Evolutionary conservation across 92 coral and sea anemone genomes (phyloP), one percentile per base, ranked within the genome.

Genomic region (Heliopora coerulea): DNA sequence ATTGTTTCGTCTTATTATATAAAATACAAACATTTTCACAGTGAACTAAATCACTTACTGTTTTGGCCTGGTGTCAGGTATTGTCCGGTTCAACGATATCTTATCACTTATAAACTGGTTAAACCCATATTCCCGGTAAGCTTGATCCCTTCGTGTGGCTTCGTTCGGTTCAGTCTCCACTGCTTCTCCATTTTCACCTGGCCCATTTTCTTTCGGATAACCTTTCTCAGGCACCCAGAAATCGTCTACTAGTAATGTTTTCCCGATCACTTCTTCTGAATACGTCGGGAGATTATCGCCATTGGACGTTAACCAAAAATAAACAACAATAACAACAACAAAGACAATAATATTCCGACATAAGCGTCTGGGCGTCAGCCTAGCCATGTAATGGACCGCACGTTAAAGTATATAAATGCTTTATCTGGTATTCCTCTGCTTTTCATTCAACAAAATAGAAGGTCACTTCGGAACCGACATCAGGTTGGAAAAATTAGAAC

Each of bases 161-260:
- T 90, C 96, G 18, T 83, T 80, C 0, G 93, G 74, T 20, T 78
- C 80, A 10, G 89, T 93, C 33, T 90, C 80, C 17, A 93, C 92
- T 0, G 98, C 91, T 17, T 80, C 85, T 2, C 98, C 98, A 40
- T 83, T 80, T 17, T 86, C 88, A 2, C 98, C 98, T 19, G 93
- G 96, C 0, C 97, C 96, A 19, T 56, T 49, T 0, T 75, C 65
- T 24, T 59, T 41, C 1, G 26, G 46, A 24, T 40, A 31, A 20
- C 75, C 58, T 54, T 90, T 90, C 67, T 85, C 98, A 13, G 98
- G 96, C 28, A 92, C 89, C 96, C 96, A 86, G 66, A 93, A 93
- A 34, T 93, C 93, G 41, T 80, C 92, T 48, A 93, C 83, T 39
- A 68, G 34, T 13, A 50, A 27, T 19, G 75, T 48, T 50, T 48